Percentiles rank a stretch among this genome's conserved stretches.
phyloP scores from a whole-genome alignment of 2,113 vertebrate species.

The Stomatorhinus ivindoensis region DNA sequence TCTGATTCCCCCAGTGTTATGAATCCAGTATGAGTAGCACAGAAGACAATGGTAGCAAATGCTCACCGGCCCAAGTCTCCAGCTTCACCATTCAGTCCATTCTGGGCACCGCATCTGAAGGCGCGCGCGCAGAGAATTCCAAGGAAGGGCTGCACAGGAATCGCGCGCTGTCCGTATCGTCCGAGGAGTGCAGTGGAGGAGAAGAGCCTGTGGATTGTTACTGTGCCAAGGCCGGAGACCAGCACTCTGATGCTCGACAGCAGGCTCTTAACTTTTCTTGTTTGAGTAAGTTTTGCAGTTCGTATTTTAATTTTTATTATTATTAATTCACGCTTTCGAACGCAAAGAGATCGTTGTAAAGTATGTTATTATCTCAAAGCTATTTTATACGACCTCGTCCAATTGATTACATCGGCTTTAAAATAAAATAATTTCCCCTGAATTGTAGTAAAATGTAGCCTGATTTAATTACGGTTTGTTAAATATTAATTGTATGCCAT shows the following conservation, averaged over 20 bases:
- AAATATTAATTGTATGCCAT: constrained; percentile 39
- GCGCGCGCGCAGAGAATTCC: constrained; percentile 39
- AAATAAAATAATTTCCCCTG: constrained; percentile 43
- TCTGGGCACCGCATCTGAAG: constrained; percentile 61
- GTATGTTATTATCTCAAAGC: constrained; percentile 36
- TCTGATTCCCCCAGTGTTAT: constrained; percentile 58
- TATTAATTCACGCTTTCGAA: neutral
- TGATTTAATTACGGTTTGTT: constrained; percentile 53
- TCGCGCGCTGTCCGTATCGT: constrained; percentile 67
- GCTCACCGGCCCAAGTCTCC: constrained; percentile 65
- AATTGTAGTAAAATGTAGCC: constrained; percentile 63
- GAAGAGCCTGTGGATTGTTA: constrained; percentile 57
- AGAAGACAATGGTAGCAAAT: constrained; percentile 64
- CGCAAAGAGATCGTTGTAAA: neutral
- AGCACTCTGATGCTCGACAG: constrained; percentile 51
- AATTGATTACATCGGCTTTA: constrained; percentile 53
- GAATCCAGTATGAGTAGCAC: constrained; percentile 76
- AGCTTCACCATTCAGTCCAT: constrained; percentile 81
- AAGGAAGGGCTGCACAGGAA: constrained; percentile 43
- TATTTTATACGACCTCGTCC: neutral
- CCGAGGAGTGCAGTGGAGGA: constrained; percentile 63
- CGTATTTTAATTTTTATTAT: constrained; percentile 2
- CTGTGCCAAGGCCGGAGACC: constrained; percentile 56
- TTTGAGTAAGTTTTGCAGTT: constrained; percentile 59
- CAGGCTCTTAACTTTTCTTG: constrained; percentile 61